A percentile compares a stretch with the other conserved stretches of the same genome.
phyloP scores from a whole-genome alignment of 2,888 invertebrate genomes.

The Noctua janthina region DNA sequence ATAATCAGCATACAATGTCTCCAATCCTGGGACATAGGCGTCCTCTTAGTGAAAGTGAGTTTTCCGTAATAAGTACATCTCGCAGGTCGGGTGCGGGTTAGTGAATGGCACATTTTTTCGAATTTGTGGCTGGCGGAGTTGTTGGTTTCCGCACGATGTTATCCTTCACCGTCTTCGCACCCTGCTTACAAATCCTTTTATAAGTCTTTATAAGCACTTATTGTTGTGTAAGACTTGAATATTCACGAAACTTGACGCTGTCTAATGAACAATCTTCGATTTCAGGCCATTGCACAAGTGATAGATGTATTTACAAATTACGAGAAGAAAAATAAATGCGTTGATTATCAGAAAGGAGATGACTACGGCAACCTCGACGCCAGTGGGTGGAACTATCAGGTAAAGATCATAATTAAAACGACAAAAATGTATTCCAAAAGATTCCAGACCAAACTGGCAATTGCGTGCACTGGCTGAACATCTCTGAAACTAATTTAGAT shows the following conservation, averaged over 20 bases:
- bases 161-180: neutral
- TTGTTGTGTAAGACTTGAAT: neutral
- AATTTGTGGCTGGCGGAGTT: neutral
- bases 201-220: neutral
- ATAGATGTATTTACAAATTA: conserved; percentile 95
- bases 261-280: conserved; percentile 48
- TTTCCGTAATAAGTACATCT: neutral
- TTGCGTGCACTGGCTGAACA: neutral
- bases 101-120: neutral
- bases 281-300: conserved; percentile 92
- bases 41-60: neutral
- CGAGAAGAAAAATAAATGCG: conserved; percentile 93
- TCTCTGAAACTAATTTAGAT: neutral
- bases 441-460: neutral
- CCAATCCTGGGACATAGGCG: neutral
- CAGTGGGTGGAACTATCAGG: conserved; percentile 96
- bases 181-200: neutral
- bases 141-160: too few relatives aligned
- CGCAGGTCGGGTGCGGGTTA: neutral
- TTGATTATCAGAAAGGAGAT: conserved; percentile 90
- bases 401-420: conserved; percentile 71
- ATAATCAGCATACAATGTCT: neutral
- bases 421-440: neutral
- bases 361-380: conserved; percentile 91
- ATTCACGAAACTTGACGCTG: neutral